Evolutionary conservation across 2,797 vertebrate species (phyloP), one percentile per base, ranked within the genome.

Genomic region (Acanthopagrus latus): DNA sequence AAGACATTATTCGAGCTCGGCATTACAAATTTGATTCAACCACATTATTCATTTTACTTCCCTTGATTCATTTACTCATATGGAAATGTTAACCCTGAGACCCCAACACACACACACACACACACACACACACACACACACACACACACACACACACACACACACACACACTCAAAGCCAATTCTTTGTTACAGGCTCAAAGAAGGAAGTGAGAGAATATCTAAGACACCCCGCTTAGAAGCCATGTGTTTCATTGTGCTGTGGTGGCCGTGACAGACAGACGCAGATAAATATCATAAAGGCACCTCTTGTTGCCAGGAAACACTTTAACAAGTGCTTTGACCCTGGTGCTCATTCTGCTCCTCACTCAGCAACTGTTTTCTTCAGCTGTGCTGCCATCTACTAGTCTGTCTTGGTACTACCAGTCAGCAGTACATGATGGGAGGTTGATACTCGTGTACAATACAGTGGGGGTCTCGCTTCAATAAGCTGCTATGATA

Each of bases 331-430:
- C 23, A 47, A 27, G 67, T 56, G 55, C 20, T 72, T 48, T 67
- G 76, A 75, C 58, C 20, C 38, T 16, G 29, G n/a, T 2, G 8
- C 33, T 64, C 18, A 25, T 8, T 41, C 27, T 73, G 57, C 57
- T 9, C 6, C 10, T 55, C 2, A 12, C 43, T 43, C 2, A 46
- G 29, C 52, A 46, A 50, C 23, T 20, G 23, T 48, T 89, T 72
- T 20, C 59, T 83, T 71, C 0, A n/a, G 51, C 75, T 73, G 1
- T 88, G 77, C 86, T 92, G 93, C 68, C 92, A 90, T 71, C 92
- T 91, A 67, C 21, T 86, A 92, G 81, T 43, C 3, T 11, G 0
- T 23, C 4, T 14, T 12, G 72, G 70, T 55, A 64, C 5, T n/a
- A n/a, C 75, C 62, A 81, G 11, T 5, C 6, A 60, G 27, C 3